Base-by-base conservation (phyloP, 2,888 invertebrate genomes). In the Tridacna crocea region DNA sequence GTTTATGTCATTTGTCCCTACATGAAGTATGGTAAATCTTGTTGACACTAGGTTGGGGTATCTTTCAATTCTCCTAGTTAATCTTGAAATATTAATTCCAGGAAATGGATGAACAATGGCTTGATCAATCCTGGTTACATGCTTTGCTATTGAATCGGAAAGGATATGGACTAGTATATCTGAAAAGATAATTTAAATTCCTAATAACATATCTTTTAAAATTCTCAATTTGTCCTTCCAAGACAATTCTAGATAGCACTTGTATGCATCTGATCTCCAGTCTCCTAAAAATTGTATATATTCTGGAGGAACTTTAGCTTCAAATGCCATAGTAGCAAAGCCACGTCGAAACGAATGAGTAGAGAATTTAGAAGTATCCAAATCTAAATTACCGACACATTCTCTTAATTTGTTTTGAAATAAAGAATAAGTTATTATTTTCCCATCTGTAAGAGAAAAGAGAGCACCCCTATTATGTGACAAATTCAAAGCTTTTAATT, bases 101-200 rank as follows among this genome's bases (percentile, higher is more conserved):
- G 61, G 61, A 61, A 61, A 61, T 13, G 61, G 15, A 13, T 15
- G 15, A 13, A 61, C 15, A 13, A 11, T 13, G 15, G n/a, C 13
- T 11, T 61, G 61, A 61, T 61, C 22, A 15, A 61, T 61, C 11
- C 61, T 22, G 11, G 13, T n/a, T 61, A 61, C 22, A 61, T n/a
- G 61, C n/a, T 61, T 61, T 61, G 61, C 61, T 17, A 61, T 61
- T n/a, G 61, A 61, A 61, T 61, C 61, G 15, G 61, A 61, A 61
- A 61, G 15, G 11, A 61, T 17, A n/a, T 13, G 11, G 11, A 61
- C 61, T n/a, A 11, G 11, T 61, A n/a, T 61, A 13, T n/a, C 61
- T 61, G 61, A 13, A 61, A 61, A 61, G 17, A 51, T 17, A 12
- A 51, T 13, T 51, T 13, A 17, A 51, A 51, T 13, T 13, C 12